Evolutionary conservation across 2,113 vertebrate genomes (phyloP), one percentile per base, ranked within the genome.

Genomic region (Carassius auratus): DNA sequence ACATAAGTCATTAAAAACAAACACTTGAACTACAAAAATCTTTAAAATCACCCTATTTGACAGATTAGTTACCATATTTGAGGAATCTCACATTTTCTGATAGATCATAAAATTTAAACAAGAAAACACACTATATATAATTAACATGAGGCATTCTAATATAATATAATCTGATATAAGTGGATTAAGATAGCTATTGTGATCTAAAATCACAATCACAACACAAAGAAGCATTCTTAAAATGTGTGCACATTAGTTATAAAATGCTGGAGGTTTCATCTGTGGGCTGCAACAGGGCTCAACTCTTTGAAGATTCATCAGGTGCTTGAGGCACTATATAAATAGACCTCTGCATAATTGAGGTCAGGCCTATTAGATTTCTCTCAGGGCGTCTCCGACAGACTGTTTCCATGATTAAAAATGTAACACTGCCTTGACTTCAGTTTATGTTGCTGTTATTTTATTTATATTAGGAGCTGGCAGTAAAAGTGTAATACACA

Each of bases 321-420:
- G 62, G 45, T 84, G 74, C 75, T 74, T 68, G 2, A 62, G 62
- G 48, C 61, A 71, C 74, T 71, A 4, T 81, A 76, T 82, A 64
- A 76, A 83, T 61, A 77, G 3, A 68, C 42, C 64, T 78, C 50
- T 91, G 42, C 89, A 90, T 91, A 88, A 91, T 89, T 89, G 5
- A 91, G 74, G 26, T 66, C 42, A 19, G 52, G n/a, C 68, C 73
- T 87, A 74, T 90, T 85, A 17, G 71, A 84, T 90, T 90, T 87
- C 89, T 73, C 26, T 84, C 38, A 50, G 55, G 64, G 57, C 83
- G 26, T 88, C 83, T 86, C 64, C 61, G 77, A 86, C 74, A 57
- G 76, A 85, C 86, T 87, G 81, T 90, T 89, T 90, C 91, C 87
- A 85, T 86, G 81, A 89, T 90, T 89, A 90, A 91, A 89, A 90